phyloP scores from a whole-genome alignment of 2,888 invertebrate species.

The Daptonema setosum region DNA sequence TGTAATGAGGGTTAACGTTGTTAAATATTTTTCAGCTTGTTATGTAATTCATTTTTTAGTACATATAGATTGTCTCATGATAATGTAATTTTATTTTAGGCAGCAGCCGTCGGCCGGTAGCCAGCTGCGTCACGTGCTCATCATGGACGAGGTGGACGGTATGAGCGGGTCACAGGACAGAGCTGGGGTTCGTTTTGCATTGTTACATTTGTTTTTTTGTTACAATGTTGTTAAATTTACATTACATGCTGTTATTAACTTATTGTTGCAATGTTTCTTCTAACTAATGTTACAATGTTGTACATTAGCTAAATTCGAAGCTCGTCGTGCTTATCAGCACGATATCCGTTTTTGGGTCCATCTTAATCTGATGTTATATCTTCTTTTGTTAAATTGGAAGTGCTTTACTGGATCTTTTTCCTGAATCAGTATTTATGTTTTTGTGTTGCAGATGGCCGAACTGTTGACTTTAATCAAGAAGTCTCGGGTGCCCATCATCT shows the following conservation, averaged over 20 bases:
- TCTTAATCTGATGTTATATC: too few relatives aligned
- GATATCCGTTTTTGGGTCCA: too few relatives aligned
- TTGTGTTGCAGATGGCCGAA: conserved; percentile 40
- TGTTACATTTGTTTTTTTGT: too few relatives aligned
- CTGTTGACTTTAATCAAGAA: conserved; percentile 70
- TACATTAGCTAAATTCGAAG: too few relatives aligned
- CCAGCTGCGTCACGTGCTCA: conserved; percentile 52
- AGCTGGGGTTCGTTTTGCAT: conserved; percentile 49
- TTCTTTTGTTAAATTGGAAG: too few relatives aligned
- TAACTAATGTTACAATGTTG: too few relatives aligned
- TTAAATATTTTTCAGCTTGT: neutral
- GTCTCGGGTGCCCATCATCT: conserved; percentile 64
- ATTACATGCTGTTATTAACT: too few relatives aligned
- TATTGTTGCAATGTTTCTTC: too few relatives aligned
- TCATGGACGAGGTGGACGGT: conserved; percentile 99
- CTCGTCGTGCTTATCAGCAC: too few relatives aligned
- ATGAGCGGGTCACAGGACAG: conserved; percentile 98
- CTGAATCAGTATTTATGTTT: too few relatives aligned
- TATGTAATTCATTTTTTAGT: neutral
- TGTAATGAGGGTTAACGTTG: neutral
- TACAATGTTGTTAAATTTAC: too few relatives aligned
- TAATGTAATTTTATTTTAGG: neutral
- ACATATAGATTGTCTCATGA: neutral
- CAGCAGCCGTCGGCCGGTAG: neutral
- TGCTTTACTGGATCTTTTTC: too few relatives aligned